Conservation (phyloP, 2,888 invertebrate genomes). For the Chloromyia formosa region DNA sequence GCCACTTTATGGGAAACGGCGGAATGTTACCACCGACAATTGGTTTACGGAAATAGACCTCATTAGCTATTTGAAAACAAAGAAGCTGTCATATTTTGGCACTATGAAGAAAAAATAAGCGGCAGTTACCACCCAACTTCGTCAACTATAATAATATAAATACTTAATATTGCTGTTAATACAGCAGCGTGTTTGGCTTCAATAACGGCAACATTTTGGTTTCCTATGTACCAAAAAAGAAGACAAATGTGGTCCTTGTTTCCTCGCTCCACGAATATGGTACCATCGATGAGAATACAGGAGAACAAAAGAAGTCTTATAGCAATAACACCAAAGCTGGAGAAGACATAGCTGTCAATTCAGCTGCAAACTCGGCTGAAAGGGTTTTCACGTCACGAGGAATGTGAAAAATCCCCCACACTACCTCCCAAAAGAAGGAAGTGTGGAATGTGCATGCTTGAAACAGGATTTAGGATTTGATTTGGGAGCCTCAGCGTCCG, state of each 20-base stretch:
- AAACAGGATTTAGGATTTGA: neutral
- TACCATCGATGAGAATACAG: neutral
- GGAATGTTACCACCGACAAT: neutral
- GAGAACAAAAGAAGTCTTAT: neutral
- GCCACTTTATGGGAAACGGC: neutral
- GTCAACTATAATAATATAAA: too few relatives aligned
- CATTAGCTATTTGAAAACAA: too few relatives aligned
- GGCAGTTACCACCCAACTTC: too few relatives aligned
- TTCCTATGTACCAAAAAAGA: neutral
- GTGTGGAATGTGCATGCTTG: neutral
- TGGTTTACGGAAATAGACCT: neutral
- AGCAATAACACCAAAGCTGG: neutral
- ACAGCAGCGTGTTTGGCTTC: too few relatives aligned
- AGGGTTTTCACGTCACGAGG: neutral
- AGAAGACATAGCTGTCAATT: neutral
- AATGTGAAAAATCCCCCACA: neutral
- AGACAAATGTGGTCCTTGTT: neutral
- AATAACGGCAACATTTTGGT: too few relatives aligned
- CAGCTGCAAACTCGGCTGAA: neutral
- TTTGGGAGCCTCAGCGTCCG: too few relatives aligned
- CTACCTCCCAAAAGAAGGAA: neutral
- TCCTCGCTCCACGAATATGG: neutral
- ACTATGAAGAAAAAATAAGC: too few relatives aligned
- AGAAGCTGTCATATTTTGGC: too few relatives aligned
- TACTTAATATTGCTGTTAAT: too few relatives aligned